These are phyloP conservation scores for Naso thynnoides DNA, from an alignment of 2,797 vertebrate genomes.

Conservation along the genomic window DNA sequence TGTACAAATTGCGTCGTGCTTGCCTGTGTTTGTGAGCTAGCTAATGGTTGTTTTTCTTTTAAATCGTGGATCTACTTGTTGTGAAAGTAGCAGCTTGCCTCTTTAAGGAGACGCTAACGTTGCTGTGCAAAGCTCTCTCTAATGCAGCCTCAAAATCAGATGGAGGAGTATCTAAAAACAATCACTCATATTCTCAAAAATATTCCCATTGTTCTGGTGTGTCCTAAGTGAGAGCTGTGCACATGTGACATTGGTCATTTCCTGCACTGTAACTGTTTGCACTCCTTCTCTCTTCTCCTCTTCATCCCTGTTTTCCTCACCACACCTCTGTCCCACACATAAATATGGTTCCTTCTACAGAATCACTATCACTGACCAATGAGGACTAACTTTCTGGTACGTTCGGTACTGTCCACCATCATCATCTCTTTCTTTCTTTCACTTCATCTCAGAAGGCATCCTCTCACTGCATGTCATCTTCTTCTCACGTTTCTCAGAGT, in stretches of 20 bases:
- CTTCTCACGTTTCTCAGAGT: constrained; percentile 44
- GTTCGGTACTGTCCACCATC: constrained; percentile 82
- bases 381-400: constrained; percentile 95
- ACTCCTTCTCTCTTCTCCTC: constrained; percentile 81
- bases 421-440: constrained; percentile 20
- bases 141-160: not conserved
- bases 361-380: constrained; percentile 99
- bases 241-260: constrained; percentile 62
- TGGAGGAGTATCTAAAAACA: not conserved
- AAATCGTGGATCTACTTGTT: constrained; percentile 10
- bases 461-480: constrained; percentile 80
- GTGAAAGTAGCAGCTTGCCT: constrained; percentile 56
- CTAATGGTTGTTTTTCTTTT: constrained; percentile 16
- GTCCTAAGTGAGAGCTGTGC: constrained; percentile 59
- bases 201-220: not conserved
- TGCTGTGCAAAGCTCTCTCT: constrained; percentile 60
- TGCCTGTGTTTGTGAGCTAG: constrained; percentile 60
- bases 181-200: not conserved
- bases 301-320: constrained; percentile 83
- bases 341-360: constrained; percentile 95
- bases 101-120: constrained; percentile 52
- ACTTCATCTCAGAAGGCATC: constrained; percentile 46
- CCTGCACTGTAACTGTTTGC: constrained; percentile 77
- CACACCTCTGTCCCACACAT: constrained; percentile 84
- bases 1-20: constrained; percentile 37